Evolutionary conservation across 2,888 invertebrate species (phyloP), one percentile per base, ranked within the genome.

Genomic region (Carcina quercana): DNA sequence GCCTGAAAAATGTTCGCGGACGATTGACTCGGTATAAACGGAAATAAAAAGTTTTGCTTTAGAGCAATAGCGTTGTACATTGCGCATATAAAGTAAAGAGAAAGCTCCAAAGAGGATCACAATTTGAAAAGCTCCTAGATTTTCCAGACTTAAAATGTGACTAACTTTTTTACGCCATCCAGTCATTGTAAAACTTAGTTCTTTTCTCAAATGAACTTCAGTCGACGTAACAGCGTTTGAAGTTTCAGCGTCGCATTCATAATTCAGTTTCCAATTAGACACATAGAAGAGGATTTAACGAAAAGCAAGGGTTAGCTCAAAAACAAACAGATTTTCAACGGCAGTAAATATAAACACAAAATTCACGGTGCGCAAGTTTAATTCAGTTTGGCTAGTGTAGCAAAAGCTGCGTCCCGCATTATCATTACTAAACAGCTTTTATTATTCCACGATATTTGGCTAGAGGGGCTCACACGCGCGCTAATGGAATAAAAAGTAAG

Each of bases 401-500:
- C 56, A 56, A 56, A 67, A 59, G 55, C 65, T 71, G 69, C 71
- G 72, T 73, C 69, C 63, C 68, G 67, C 63, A 72, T 79, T 78
- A 79, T 79, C 78, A 72, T 80, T 79, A 79, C 75, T 80, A 80
- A 80, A 74, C 79, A 78, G 78, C 76, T 70, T 80, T 78, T 83
- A 80, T 79, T 83, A 83, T 83, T 82, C 76, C 68, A 72, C 64
- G 72, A 78, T 80, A 80, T 82, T 82, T 71, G 78, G 72, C 79
- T 76, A 71, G 69, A 74, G 79, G 78, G 80, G 75, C 65, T 65
- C 75, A 75, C 78, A 76, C 69, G 72, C 71, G 59, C 74, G 70
- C 73, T 83, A 83, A 83, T 83, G 80, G 83, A 83, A 83, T 83
- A 83, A 83, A 83, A 83, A 83, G 83, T 80, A 80, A 83, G 83